phyloP scores from a whole-genome alignment of 2,888 invertebrate genomes.

The Rotaria macrura region DNA sequence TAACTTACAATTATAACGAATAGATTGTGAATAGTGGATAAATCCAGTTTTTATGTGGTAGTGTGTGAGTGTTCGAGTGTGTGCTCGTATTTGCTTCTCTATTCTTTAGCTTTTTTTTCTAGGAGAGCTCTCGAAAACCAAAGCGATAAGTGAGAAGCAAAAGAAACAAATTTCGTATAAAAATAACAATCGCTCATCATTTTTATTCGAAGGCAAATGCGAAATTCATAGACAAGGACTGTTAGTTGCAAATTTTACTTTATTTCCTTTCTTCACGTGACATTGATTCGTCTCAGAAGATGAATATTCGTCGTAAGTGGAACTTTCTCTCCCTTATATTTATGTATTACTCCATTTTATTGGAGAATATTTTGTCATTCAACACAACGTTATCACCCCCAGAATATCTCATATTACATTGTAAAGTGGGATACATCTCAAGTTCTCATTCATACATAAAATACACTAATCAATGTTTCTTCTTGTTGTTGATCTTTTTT shows the following conservation, averaged over 20 bases:
- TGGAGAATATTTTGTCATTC: no score
- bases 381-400: no score
- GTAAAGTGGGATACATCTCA: no score
- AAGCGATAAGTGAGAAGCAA: background rate
- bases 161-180: background rate
- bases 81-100: background rate
- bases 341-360: no score
- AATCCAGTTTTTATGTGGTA: background rate
- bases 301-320: no score
- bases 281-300: no score
- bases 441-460: no score
- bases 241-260: background rate
- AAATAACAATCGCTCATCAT: no score
- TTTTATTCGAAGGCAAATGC: background rate
- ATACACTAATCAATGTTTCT: background rate
- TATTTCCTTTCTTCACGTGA: background rate
- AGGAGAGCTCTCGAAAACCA: background rate
- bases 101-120: background rate
- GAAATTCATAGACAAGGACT: background rate
- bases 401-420: no score
- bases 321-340: no score
- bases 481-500: background rate
- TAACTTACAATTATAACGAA: background rate
- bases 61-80: background rate
- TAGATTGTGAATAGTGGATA: background rate